Conservation (phyloP, 2,888 invertebrate genomes). For the Spatulosminthurus flaviceps region DNA sequence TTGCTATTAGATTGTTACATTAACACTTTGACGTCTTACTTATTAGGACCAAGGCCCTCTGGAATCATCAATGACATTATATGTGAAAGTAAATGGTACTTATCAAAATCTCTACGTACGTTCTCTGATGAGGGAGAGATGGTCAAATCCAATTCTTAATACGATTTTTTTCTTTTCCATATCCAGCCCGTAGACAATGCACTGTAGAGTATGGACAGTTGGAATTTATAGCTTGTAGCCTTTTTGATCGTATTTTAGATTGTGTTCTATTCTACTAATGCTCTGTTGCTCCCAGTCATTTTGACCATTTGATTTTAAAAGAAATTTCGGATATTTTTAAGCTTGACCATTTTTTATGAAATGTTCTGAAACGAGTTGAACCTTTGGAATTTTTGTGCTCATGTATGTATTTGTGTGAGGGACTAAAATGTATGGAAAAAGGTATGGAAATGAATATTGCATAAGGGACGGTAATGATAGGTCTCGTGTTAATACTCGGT, state of each 20-base stretch:
- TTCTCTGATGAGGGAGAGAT: background rate
- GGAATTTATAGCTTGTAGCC: background rate
- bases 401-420: too few relatives aligned
- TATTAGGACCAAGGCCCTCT: background rate
- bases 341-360: too few relatives aligned
- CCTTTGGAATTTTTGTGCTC: too few relatives aligned
- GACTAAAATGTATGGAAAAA: too few relatives aligned
- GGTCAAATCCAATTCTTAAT: background rate
- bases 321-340: too few relatives aligned
- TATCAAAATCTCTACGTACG: background rate
- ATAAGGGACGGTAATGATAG: background rate
- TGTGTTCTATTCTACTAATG: too few relatives aligned
- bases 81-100: constrained; percentile 14
- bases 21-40: constrained; percentile 14
- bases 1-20: constrained; percentile 9
- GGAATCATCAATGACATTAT: background rate
- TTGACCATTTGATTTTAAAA: too few relatives aligned
- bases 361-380: too few relatives aligned
- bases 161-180: background rate
- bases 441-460: background rate
- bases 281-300: too few relatives aligned
- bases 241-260: background rate
- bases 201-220: background rate
- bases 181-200: background rate
- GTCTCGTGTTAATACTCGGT: background rate